phyloP scores from a whole-genome alignment of 2,888 invertebrate species.

The Rotaria socialis region DNA sequence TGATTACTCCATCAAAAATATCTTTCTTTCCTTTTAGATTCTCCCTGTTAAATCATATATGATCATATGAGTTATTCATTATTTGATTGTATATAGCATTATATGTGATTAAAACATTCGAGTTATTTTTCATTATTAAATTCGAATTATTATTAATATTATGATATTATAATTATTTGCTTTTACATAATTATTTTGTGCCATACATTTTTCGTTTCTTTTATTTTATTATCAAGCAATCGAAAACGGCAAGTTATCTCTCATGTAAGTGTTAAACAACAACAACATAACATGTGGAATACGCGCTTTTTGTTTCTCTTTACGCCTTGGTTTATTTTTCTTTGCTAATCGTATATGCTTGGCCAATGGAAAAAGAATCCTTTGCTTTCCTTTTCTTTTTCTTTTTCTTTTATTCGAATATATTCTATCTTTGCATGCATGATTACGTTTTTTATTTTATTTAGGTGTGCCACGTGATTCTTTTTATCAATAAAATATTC shows the following conservation, averaged over 20 bases:
- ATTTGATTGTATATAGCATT: constrained; percentile 16
- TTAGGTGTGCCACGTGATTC: not conserved
- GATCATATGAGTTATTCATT: not conserved
- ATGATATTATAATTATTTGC: not conserved
- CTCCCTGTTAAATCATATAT: not conserved
- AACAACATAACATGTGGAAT: not conserved
- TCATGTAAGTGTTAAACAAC: not conserved
- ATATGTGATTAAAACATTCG: not conserved
- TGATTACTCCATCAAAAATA: not conserved
- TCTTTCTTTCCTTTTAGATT: not conserved
- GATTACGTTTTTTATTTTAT: not conserved
- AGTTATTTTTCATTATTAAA: constrained; percentile 16
- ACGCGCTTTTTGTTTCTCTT: not conserved
- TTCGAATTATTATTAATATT: not conserved
- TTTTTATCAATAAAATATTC: not conserved
- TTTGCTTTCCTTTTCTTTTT: no score
- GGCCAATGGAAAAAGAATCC: not conserved
- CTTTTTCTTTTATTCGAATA: not conserved
- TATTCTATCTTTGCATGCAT: constrained; percentile 14
- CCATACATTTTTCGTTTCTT: not conserved
- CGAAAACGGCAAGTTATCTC: not conserved
- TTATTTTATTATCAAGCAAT: not conserved
- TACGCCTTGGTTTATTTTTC: not conserved
- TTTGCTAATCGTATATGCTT: not conserved
- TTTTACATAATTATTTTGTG: not conserved